Conservation (phyloP, 2,113 vertebrate genomes). For the Cheilinus undulatus region DNA sequence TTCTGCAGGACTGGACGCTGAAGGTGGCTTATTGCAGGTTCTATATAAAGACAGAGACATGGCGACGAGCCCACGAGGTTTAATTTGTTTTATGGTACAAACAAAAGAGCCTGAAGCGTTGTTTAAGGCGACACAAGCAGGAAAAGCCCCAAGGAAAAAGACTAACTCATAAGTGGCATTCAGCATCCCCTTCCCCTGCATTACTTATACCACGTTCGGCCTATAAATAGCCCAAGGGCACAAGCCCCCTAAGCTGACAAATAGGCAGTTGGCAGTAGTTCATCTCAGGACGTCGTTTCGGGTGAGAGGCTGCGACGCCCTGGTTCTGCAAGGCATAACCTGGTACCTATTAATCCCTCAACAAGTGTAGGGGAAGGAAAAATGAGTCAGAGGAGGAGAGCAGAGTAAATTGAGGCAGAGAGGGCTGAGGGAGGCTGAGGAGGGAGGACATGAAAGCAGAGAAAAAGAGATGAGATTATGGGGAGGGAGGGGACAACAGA, state of each 20-base stretch:
- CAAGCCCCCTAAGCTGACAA: constrained; percentile 57
- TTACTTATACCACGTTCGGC: constrained; percentile 29
- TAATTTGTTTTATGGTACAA: constrained; percentile 36
- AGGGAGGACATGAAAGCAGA: constrained; percentile 17
- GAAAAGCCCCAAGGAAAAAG: constrained; percentile 11
- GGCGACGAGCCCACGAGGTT: constrained; percentile 36
- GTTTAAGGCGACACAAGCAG: constrained; percentile 3
- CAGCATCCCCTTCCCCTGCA: constrained; percentile 36
- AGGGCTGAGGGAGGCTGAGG: not conserved
- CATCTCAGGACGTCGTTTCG: constrained; percentile 59
- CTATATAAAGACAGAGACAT: constrained; percentile 22
- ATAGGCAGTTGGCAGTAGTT: constrained; percentile 57
- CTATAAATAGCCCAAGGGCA: constrained; percentile 64
- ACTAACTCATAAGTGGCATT: constrained; percentile 28
- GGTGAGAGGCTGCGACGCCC: constrained; percentile 55
- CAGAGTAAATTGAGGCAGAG: constrained; percentile 40
- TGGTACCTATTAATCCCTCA: constrained; percentile 64
- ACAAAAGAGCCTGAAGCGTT: constrained; percentile 18
- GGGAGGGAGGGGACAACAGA: not conserved
- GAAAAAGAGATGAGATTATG: constrained; percentile 16
- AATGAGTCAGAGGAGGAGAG: constrained; percentile 29
- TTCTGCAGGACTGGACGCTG: constrained; percentile 16
- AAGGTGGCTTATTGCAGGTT: constrained; percentile 13
- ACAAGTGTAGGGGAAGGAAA: constrained; percentile 50
- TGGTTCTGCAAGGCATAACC: constrained; percentile 55